Evolutionary conservation across 2,888 invertebrate species (phyloP), one percentile per base, ranked within the genome.

Genomic region (Cheilosia vernalis): DNA sequence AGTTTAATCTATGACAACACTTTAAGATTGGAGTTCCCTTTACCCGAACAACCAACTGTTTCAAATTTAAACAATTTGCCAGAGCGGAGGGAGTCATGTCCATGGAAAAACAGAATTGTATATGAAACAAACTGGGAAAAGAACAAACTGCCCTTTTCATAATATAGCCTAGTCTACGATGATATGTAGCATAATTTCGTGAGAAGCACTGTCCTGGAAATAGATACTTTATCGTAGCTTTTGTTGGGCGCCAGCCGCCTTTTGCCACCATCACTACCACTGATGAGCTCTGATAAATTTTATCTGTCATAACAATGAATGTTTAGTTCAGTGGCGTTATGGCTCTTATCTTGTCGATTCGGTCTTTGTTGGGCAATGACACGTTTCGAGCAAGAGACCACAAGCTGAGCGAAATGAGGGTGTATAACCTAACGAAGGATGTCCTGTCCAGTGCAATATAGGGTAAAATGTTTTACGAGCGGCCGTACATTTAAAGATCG

Each of bases 291-390:
- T 30, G 64, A 79, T 79, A 79, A 64, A 79, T 72, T 72, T 72
- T 72, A 79, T 79, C 79, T 72, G 51, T 66, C 72, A 66, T 72
- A 72, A 72, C 79, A 79, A 79, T 79, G 72, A 72, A 64, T 72
- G 64, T 79, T 79, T 70, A 58, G 63, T 70, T 79, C 58, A 79
- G 61, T 70, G 63, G 64, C 60, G 72, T 60, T 79, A 66, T 64
- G 79, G 19, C 56, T 60, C 51, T 56, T 67, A 67, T 76, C 67
- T 76, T 49, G 61, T 53, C 67, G 76, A 53, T 76, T 67, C 33
- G n/a, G 56, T 24, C 40, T 19, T 17, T 40, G 37, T 10, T 13
- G 37, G 37, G 33, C 40, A 13, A 19, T 30, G 53, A 9, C 9
- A 15, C 19, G 55, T 10, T 37, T 37, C 7, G 40, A 42, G 15